Evolutionary conservation across 2,888 invertebrate species (phyloP).

Genomic region (Megastigmus dorsalis): DNA sequence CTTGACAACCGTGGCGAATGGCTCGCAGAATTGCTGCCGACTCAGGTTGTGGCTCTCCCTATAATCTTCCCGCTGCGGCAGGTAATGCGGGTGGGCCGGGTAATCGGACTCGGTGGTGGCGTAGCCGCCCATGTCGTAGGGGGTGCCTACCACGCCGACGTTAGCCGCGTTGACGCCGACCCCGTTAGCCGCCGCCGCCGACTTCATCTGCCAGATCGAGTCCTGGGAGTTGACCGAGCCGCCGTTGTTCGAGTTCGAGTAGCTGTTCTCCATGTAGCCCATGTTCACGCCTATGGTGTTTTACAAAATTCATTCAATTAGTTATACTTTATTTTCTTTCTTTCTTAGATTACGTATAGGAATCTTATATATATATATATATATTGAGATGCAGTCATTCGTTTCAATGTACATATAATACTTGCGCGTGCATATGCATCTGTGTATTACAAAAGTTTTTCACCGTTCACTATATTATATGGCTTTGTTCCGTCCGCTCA

Average conservation of each 20-base stretch:
- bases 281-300: constrained; percentile 84
- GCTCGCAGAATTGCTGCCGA: constrained; percentile 91
- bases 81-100: constrained; percentile 88
- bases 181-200: constrained; percentile 83
- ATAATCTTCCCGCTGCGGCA: constrained; percentile 83
- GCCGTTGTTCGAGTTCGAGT: constrained; percentile 95
- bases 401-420: no score
- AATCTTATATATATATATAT: background rate
- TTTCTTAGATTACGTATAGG: background rate
- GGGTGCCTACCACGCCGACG: constrained; percentile 80
- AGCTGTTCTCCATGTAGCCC: constrained; percentile 93
- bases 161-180: constrained; percentile 79
- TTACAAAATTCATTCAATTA: background rate
- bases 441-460: no score
- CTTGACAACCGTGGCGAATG: constrained; percentile 92
- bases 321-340: background rate
- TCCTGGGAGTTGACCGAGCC: constrained; percentile 96
- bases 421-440: no score
- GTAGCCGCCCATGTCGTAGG: constrained; percentile 89
- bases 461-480: no score
- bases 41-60: constrained; percentile 88
- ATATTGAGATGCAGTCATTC: background rate
- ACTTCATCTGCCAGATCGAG: constrained; percentile 95
- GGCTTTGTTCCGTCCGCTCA: no score
- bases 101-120: constrained; percentile 87